Evolutionary conservation across 2,113 vertebrate species (phyloP).

Genomic region (Castor canadensis): DNA sequence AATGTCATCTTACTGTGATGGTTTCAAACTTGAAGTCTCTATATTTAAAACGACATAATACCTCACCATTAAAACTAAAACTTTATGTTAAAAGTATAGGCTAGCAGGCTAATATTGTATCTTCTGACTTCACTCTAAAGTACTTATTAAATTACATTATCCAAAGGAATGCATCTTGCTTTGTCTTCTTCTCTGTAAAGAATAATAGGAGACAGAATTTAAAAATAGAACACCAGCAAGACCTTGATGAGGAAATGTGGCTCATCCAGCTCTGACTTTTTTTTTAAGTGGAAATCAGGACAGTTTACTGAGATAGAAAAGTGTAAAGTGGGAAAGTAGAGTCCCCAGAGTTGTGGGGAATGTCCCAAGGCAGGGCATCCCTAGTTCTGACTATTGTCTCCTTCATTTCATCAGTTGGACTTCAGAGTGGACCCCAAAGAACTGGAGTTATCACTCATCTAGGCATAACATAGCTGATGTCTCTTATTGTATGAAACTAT

Average conservation of each 20-base stretch:
- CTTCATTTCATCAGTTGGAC: background rate
- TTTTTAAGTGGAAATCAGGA: too few species aligned
- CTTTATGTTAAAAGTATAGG: background rate
- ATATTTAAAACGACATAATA: conserved; percentile 54
- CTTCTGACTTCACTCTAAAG: background rate
- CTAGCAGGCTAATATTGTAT: background rate
- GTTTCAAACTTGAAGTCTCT: conserved; percentile 38
- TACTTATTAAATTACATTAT: background rate
- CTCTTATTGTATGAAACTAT: background rate
- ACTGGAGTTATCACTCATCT: background rate
- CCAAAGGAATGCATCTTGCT: background rate
- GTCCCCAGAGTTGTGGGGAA: too few species aligned
- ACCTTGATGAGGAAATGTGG: background rate
- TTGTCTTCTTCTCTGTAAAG: background rate
- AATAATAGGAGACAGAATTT: background rate
- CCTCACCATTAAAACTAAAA: background rate
- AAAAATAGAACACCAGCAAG: background rate
- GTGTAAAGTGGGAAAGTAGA: too few species aligned
- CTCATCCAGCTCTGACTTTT: background rate
- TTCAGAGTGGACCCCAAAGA: background rate
- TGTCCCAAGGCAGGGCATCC: too few species aligned
- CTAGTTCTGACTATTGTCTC: too few species aligned
- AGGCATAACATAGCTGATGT: background rate
- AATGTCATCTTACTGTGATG: background rate
- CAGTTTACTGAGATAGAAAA: too few species aligned